Evolutionary conservation across 2,113 vertebrate genomes (phyloP), one percentile per base, ranked within the genome.

Genomic region (Apodemus sylvaticus): DNA sequence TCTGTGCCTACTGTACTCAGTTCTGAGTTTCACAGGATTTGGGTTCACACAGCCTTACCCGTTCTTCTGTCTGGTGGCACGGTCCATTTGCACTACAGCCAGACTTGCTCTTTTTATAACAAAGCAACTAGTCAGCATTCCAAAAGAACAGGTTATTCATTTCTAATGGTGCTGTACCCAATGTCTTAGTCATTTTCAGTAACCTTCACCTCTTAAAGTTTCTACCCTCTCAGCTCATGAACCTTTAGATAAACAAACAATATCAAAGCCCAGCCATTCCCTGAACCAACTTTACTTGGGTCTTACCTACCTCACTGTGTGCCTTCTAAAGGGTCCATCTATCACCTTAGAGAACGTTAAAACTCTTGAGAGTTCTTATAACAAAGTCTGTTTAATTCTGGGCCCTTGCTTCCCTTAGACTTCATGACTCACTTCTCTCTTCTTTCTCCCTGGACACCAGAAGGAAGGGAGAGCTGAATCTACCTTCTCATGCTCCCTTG

Each of bases 391-490:
- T 17, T 45, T 90, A 45, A 64, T 58, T 68, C 76, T 71, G 55
- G 14, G 5, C 0, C 9, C 26, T 64, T 22, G 8, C 2, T 45
- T 26, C 8, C 73, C 17, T 20, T 10, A 2, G 26, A 53, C 8
- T 19, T 39, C 39, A 29, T 74, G 20, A 7, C 9, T 79, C 58
- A 26, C 13, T 48, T 3, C 4, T 4, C 4, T 48, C 73, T 48
- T 89, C 8, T 87, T 86, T 70, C 48, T 89, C 51, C n/a, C 19
- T 94, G 76, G 60, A 10, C 73, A 36, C 12, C 55, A 92, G 36
- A 48, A 2, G 9, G 19, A 91, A 42, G 11, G 10, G 42, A 62
- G 74, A 45, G 34, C 42, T 45, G 26, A 70, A 29, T 71, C 71
- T 62, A 74, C 1, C 53, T 74, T 94, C 58, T 48, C 29, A 34